Base-by-base conservation (phyloP, 1,140 invertebrate genomes). In the Brachionus manjavacas region DNA sequence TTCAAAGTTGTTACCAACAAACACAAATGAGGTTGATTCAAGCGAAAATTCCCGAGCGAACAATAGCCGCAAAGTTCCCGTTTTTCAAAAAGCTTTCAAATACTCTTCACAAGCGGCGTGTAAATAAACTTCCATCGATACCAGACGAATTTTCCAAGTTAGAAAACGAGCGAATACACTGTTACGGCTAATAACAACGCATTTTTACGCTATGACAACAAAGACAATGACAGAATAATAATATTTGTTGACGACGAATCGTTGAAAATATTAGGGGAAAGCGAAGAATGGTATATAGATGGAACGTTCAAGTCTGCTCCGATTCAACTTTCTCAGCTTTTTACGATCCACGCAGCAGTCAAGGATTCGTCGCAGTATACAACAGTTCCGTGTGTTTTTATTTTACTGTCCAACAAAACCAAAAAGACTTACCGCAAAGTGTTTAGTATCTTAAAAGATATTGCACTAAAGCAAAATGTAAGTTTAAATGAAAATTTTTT, bases 171-270 rank as follows among this genome's bases (percentile, higher is more conserved):
- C 39, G 72, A 46, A 35, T 31, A n/a, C 39, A 20, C 39, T 23
- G 1, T 76, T 12, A 16, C 23, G 28, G n/a, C 6, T 6, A 72
- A 20, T 39, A 20, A 20, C 11, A 35, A 72, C 14, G 68, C 39
- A n/a, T 72, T 72, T 72, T 72, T 72, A n/a, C 68, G 68, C 14
- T 72, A 72, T 20, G 68, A 72, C 16, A 72, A 72, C 68, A 72
- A 72, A 39, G 12, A 12, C n/a, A 39, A 35, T 14, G 14, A 72
- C 3, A 6, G 68, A 72, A 72, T 72, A 41, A 41, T 72, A 8
- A 35, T 72, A n/a, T 72, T 72, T 43, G 28, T 41, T 72, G 68
- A 72, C 35, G 68, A 72, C n/a, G 28, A 12, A 11, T 12, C n/a
- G 8, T 39, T 72, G 6, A n/a, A 72, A 72, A 72, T 72, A 28